A percentile compares a stretch with the other conserved stretches of the same genome.
Evolutionary conservation across 2,113 vertebrate species (phyloP).

Genomic region (Melanerpes aurifrons): DNA sequence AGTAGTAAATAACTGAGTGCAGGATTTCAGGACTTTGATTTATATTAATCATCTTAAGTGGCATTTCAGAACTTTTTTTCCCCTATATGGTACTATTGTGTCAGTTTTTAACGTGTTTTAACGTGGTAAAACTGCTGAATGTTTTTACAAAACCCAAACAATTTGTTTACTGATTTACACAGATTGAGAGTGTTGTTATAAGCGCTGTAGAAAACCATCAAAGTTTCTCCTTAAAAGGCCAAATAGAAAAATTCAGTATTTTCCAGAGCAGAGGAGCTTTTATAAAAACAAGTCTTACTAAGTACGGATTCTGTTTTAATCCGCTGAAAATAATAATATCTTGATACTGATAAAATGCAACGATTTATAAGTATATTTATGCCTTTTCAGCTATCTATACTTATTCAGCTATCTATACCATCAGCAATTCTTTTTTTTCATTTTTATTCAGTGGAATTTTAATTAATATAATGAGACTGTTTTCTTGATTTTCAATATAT

Average conservation of each 20-base stretch:
- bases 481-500: neutral
- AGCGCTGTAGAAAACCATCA: neutral
- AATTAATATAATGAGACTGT: neutral
- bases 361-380: neutral
- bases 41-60: neutral
- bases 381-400: neutral
- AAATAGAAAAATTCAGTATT: neutral
- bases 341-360: neutral
- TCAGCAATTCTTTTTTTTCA: neutral
- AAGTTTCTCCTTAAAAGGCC: neutral
- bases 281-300: neutral
- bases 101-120: neutral
- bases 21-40: neutral
- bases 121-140: neutral
- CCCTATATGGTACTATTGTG: neutral
- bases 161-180: neutral
- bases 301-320: neutral
- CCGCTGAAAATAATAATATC: neutral
- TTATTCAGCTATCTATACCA: neutral
- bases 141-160: neutral
- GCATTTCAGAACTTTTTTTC: neutral
- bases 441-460: neutral
- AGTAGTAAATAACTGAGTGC: neutral
- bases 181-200: neutral
- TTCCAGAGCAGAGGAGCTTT: neutral